Percentiles rank a stretch among this genome's conserved stretches.
Evolutionary conservation across 2,888 invertebrate species (phyloP).

Genomic region (Drosophila fulvimacula): DNA sequence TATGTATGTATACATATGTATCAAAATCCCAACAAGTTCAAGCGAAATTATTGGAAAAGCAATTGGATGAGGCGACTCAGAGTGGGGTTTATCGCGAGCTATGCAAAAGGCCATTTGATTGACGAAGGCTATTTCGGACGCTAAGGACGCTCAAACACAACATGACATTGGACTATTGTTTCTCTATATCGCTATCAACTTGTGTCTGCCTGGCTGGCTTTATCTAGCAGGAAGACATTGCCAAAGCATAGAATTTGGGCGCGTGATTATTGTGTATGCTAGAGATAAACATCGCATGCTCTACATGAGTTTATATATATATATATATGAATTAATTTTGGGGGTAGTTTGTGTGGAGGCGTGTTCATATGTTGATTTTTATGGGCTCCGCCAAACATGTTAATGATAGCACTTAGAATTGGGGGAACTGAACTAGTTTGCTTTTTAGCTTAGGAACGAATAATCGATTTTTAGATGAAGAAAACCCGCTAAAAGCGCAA

Average conservation of each 20-base stretch:
- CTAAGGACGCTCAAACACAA: conserved; percentile 2
- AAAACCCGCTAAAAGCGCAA: background rate
- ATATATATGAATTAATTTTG: background rate
- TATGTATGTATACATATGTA: background rate
- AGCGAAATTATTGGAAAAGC: conserved; percentile 54
- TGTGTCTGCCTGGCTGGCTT: background rate
- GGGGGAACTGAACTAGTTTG: conserved; percentile 5
- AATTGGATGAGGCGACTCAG: conserved; percentile 31
- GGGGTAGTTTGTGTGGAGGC: conserved; percentile 8
- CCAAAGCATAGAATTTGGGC: background rate
- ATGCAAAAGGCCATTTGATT: conserved; percentile 51
- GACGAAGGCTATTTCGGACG: conserved; percentile 31
- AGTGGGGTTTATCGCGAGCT: conserved; percentile 26
- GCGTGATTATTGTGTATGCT: background rate
- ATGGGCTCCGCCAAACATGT: conserved; percentile 14
- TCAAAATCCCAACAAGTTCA: conserved; percentile 45
- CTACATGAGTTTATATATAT: conserved; percentile 1
- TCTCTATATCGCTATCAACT: background rate
- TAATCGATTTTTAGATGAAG: conserved; percentile 14
- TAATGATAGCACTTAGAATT: conserved; percentile 5
- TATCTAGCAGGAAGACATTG: conserved; percentile 6
- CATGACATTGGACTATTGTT: conserved; percentile 31
- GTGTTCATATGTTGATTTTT: conserved; percentile 27
- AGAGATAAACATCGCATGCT: conserved; percentile 34
- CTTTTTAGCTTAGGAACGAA: background rate